Evolutionary conservation across 2,113 vertebrate species (phyloP), one percentile per base, ranked within the genome.

Genomic region (Apodemus speciosus): DNA sequence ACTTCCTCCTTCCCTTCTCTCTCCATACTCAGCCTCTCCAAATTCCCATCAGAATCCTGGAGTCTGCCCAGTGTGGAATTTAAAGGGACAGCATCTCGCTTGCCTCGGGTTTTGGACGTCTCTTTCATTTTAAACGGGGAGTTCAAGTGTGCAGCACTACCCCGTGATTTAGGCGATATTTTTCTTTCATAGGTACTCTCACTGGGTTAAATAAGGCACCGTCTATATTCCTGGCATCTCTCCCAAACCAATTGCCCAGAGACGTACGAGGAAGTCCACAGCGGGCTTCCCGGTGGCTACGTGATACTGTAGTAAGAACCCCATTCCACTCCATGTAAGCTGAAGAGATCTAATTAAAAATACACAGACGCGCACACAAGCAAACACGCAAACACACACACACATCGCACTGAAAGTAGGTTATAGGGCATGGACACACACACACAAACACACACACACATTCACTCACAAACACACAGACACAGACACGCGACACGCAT

Each of bases 21-120:
- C 91, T 43, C 85, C 92, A 91, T 95, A 76, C 62, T 94, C 89
- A 83, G 93, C 9, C 87, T 58, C 97, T 96, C 95, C 92, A 94
- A 51, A 76, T 97, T 95, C 96, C 95, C 92, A 85, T 90, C 49
- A 89, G 75, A 96, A 97, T 96, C 91, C 14, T 83, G 93, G 97
- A 96, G 93, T 90, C 97, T 97, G 88, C 95, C 93, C 94, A 90
- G 93, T 94, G 97, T 93, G 92, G 97, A 95, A 97, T 97, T 97
- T 97, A 88, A 98, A 97, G 96, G 43, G 96, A 96, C 97, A 98
- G 96, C 40, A 85, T 91, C 95, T 95, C 95, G 58, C 95, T 96
- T 95, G 93, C 96, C 86, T 97, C 86, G 2, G 90, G 80, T 64
- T 97, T 96, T 88, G 94, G 93, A 87, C 95, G 94, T 85, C 95